Base-by-base conservation (phyloP, 2,113 vertebrate species). In the Murina feae region DNA sequence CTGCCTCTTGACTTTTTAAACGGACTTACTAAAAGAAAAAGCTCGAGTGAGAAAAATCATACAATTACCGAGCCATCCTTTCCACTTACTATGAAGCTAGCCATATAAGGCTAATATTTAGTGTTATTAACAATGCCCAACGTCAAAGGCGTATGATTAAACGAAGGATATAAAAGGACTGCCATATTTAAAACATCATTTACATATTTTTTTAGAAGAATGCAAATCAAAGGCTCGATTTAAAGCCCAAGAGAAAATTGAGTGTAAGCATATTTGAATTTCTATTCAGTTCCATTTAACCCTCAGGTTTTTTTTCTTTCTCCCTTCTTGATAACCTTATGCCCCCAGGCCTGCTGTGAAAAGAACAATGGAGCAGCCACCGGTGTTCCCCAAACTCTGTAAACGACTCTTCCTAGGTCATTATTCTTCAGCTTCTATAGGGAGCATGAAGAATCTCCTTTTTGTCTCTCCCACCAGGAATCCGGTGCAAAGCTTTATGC, bases 111-210 rank as follows among this genome's bases (percentile, higher is more conserved):
- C 96, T 97, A 98, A 98, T 97, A 98, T 97, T 98, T 98, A 96
- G 97, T 96, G 89, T 94, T 97, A 98, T 97, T 98, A 98, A 97
- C 97, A 97, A 96, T 97, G 94, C 86, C 96, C 86, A 83, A 83
- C 97, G 86, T 97, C 96, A 98, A 95, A 94, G 97, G 90, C 98
- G 98, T 97, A 92, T 89, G 94, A 98, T 98, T 97, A 98, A 98
- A 96, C 91, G 97, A 96, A 89, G 90, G 90, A 95, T 96, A 97
- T 81, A 97, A 97, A 96, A 97, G 93, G 83, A 95, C 9, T 96
- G 65, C 83, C 93, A 92, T 96, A 93, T 98, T 97, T 97, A 97
- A 98, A 97, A 94, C 58, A 97, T 86, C 17, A 1, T 96, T 98
- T 97, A 97, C 95, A 96, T 97, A 91, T 94, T 89, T 98, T 98